Evolutionary conservation across 2,797 vertebrate species (phyloP).

Genomic region (Semaprochilodus insignis): DNA sequence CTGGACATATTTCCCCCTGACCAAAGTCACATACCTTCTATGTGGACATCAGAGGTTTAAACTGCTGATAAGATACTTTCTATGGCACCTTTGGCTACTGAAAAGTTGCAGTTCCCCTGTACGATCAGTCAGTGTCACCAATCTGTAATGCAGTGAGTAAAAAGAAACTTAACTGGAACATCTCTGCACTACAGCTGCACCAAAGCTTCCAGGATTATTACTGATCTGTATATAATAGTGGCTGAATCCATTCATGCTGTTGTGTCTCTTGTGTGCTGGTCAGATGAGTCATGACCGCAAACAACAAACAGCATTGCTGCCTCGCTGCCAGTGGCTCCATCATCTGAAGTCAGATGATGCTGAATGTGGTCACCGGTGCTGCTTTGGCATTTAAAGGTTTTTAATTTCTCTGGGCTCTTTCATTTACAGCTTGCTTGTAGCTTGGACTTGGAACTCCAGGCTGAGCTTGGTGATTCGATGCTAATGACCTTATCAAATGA

Average conservation of each 20-base stretch:
- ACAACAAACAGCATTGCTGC: conserved; percentile 23
- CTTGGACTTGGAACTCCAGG: conserved; percentile 9
- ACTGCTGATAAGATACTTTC: no score
- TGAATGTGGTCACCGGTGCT: neutral
- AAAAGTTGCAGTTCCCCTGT: no score
- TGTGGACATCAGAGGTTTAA: no score
- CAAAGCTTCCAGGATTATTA: conserved; percentile 28
- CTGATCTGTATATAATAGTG: neutral
- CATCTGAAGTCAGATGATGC: conserved; percentile 23
- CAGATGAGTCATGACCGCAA: conserved; percentile 27
- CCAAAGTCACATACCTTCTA: no score
- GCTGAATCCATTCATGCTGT: conserved; percentile 7
- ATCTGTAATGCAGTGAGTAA: no score
- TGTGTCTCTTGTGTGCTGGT: conserved; percentile 23
- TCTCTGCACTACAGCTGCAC: conserved; percentile 34
- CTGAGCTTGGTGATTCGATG: conserved; percentile 19
- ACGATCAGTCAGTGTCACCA: no score
- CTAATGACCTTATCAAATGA: conserved; percentile 20
- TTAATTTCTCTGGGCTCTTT: conserved; percentile 28
- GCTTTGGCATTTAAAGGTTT: conserved; percentile 58
- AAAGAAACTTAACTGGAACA: neutral
- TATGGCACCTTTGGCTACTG: no score
- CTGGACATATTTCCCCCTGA: no score
- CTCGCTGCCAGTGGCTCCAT: conserved; percentile 34
- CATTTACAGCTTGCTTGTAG: conserved; percentile 24